Base-by-base conservation (phyloP, 2,113 vertebrate species). In the Terrapene triunguis region DNA sequence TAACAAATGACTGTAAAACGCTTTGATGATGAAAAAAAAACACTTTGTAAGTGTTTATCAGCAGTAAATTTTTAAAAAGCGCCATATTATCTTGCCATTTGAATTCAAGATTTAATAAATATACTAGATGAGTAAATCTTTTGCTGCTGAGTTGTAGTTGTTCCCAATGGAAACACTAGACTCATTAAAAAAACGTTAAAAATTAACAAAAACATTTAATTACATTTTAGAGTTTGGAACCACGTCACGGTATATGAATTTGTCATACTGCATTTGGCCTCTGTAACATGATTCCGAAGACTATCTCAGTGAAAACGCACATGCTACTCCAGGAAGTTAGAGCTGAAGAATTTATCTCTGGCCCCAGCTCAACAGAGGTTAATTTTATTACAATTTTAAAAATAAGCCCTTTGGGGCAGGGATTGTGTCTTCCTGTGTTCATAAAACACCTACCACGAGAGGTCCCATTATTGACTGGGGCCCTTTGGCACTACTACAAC, bases 1-100 rank as follows among this genome's bases (percentile, higher is more conserved):
- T 92, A 96, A 84, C 88, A 95, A 87, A 90, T 59, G 81, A 93
- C 92, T 94, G 74, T 85, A 94, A 98, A 97, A 91, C 69, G 85
- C 44, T 95, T 97, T 95, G 93, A n/a, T 91, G 35, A 95, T 93
- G 84, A 93, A 94, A 97, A 93, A 93, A 94, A 97, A 93, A 88
- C 85, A 47, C 79, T 86, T 53, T 55, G 72, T 80, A 65, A 95
- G 85, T 83, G 92, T 4, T 76, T 65, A 14, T 53, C 55, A 22
- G 47, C 95, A 94, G 44, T 92, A 80, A 69, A 85, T 92, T 59
- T 96, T 87, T 44, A 6, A 80, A 80, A 90, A 90, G 80, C 78
- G 84, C 32, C 91, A 89, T 5, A 2, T 55, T 80, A 80, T 44
- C 82, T 89, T 94, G 93, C 90, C 78, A 29, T 87, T 87, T 42